Conservation (phyloP, 2,113 vertebrate genomes). For the Epinephelus fuscoguttatus region DNA sequence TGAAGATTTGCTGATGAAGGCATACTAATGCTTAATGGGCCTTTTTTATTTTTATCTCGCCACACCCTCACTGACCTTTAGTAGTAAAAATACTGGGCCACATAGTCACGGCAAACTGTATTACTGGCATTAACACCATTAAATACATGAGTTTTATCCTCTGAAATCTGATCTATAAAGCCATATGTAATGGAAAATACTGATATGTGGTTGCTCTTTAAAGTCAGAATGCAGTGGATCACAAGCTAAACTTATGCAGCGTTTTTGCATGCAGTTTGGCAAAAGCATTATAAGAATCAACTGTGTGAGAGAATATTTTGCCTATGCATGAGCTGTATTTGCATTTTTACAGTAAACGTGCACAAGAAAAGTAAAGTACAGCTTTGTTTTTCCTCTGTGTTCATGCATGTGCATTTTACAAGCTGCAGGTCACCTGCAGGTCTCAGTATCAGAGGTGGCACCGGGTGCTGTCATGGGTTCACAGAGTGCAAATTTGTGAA, state of each 20-base stretch:
- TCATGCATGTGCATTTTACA: constrained; percentile 6
- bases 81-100: constrained; percentile 44
- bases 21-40: constrained; percentile 71
- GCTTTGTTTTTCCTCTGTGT: not conserved
- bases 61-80: constrained; percentile 58
- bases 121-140: constrained; percentile 24
- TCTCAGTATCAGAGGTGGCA: not conserved
- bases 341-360: not conserved
- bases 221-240: not conserved
- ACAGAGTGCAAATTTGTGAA: constrained; percentile 75
- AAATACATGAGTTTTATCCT: constrained; percentile 13
- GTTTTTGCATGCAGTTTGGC: constrained; percentile 5
- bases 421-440: not conserved
- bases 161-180: constrained; percentile 34
- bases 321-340: not conserved
- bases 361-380: not conserved
- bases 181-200: constrained; percentile 1
- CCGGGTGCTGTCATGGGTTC: constrained; percentile 32
- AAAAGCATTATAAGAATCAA: not conserved
- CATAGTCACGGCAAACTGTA: constrained; percentile 27
- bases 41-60: constrained; percentile 75
- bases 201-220: not conserved
- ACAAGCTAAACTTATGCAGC: not conserved
- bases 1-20: constrained; percentile 84
- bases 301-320: not conserved